A percentile compares a stretch with the other conserved stretches of the same genome.
Evolutionary conservation across 2,888 invertebrate species (phyloP).

Genomic region (Heliconius sara): DNA sequence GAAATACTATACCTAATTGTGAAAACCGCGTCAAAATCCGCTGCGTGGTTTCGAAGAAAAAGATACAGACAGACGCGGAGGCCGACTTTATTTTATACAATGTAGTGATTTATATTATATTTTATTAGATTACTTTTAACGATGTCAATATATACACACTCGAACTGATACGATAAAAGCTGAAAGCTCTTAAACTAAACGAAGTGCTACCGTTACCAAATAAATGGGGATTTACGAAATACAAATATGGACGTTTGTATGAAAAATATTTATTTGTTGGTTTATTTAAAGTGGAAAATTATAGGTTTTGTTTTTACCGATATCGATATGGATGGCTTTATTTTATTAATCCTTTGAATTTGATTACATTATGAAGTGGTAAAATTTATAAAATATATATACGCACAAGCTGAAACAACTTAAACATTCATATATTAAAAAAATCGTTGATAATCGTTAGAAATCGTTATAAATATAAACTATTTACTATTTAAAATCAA

Average conservation of each 20-base stretch:
- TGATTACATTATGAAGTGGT: too few relatives aligned
- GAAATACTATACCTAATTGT: too few relatives aligned
- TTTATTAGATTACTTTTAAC: background rate
- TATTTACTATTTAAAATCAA: too few relatives aligned
- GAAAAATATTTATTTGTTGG: slow-evolving; percentile 14
- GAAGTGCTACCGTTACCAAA: background rate
- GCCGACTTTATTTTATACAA: too few relatives aligned
- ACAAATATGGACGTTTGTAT: slow-evolving; percentile 1
- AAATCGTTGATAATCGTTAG: too few relatives aligned
- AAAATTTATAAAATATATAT: too few relatives aligned
- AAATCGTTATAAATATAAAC: too few relatives aligned
- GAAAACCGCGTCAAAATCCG: too few relatives aligned
- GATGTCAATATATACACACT: background rate
- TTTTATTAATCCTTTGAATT: background rate
- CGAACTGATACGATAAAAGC: background rate
- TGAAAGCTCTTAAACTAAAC: slow-evolving; percentile 6
- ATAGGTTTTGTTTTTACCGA: background rate
- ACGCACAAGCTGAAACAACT: too few relatives aligned
- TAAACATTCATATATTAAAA: too few relatives aligned
- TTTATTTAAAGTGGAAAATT: slow-evolving; percentile 11
- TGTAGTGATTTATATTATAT: background rate
- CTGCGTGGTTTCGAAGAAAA: too few relatives aligned
- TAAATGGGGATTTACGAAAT: background rate
- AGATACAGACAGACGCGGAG: too few relatives aligned
- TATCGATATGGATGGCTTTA: background rate